Evolutionary conservation across 1,140 invertebrate species (phyloP).

Genomic region (Rhopalosiphum padi): DNA sequence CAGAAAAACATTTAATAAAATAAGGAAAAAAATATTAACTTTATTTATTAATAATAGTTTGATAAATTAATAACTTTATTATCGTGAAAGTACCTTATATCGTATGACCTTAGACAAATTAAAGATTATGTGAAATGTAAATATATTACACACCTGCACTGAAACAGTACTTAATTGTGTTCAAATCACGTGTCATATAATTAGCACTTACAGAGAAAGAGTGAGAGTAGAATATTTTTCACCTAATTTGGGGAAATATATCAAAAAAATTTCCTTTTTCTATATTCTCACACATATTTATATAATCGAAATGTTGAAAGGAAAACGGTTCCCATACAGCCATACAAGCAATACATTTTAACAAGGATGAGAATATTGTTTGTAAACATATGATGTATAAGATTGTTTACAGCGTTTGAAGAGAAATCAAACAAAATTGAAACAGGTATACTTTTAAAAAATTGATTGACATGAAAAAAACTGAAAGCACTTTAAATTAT

Average conservation of each 20-base stretch:
- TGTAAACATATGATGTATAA: background rate
- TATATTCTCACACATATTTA: slow-evolving; percentile 30
- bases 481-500: background rate
- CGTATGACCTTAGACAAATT: background rate
- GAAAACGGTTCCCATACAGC: slow-evolving; percentile 30
- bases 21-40: background rate
- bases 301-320: slow-evolving; percentile 34
- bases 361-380: slow-evolving; percentile 37
- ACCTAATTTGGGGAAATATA: slow-evolving; percentile 8
- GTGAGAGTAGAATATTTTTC: slow-evolving; percentile 30
- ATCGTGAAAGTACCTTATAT: background rate
- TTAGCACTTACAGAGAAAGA: background rate
- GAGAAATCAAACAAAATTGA: background rate
- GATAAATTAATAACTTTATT: background rate
- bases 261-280: slow-evolving; percentile 24
- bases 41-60: background rate
- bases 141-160: background rate
- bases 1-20: background rate
- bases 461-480: background rate
- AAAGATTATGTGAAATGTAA: background rate
- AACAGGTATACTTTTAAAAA: background rate
- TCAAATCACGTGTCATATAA: background rate
- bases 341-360: background rate
- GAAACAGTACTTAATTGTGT: background rate
- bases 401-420: background rate